These are phyloP conservation scores for Ephialtes manifestator DNA, from an alignment of 2,888 invertebrate genomes.

Conservation along the genomic window DNA sequence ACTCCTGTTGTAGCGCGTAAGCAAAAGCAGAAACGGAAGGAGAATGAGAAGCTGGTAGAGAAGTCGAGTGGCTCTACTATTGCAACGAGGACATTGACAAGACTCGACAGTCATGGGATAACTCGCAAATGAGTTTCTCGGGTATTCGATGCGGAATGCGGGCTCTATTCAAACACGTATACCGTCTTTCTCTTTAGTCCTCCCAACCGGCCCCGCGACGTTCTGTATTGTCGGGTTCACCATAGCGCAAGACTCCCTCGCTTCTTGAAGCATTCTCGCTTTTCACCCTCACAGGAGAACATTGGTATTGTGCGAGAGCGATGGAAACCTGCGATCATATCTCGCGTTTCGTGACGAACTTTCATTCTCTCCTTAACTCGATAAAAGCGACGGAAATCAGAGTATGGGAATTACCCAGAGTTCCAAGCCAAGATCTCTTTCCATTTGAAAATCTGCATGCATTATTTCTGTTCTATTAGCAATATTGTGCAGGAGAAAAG, in stretches of 20 bases:
- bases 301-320: background rate
- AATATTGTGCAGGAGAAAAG: background rate
- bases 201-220: background rate
- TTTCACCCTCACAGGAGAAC: constrained; percentile 31
- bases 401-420: background rate
- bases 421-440: background rate
- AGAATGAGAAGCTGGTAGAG: constrained; percentile 34
- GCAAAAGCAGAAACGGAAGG: constrained; percentile 47
- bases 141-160: constrained; percentile 82
- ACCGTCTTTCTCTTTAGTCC: constrained; percentile 56
- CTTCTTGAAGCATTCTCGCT: constrained; percentile 33
- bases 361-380: constrained; percentile 1
- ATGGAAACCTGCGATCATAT: background rate
- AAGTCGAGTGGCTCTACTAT: constrained; percentile 26
- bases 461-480: background rate
- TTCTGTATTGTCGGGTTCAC: constrained; percentile 67
- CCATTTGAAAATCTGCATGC: background rate
- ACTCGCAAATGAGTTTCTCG: constrained; percentile 84
- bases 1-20: constrained; percentile 50
- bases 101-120: constrained; percentile 72
- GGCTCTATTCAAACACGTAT: constrained; percentile 81
- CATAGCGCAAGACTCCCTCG: constrained; percentile 3
- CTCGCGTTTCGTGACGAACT: constrained; percentile 23
- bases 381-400: background rate
- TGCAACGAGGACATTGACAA: constrained; percentile 45